Base-by-base conservation (phyloP, 2,113 vertebrate species). In the Pollimyrus isidori region DNA sequence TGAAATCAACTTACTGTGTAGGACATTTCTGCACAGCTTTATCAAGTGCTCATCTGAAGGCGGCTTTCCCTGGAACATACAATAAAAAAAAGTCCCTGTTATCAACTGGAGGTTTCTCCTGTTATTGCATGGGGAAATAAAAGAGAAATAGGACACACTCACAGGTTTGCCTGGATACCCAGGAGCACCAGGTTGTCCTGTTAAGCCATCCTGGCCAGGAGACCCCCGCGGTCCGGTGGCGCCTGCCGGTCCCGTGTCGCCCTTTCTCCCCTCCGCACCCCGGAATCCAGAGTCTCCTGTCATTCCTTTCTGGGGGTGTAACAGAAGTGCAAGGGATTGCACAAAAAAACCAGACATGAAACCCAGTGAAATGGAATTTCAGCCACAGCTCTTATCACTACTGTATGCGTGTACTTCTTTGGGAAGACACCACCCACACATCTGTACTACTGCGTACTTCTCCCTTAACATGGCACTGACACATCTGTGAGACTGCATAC, bases 151-250 rank as follows among this genome's bases (percentile, higher is more conserved):
- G 4, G 30, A 17, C 4, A 39, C 39, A 93, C 95, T 95, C 89
- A 96, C 96, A 46, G 95, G 96, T 92, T 96, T 96, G 21, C 96
- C 96, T 19, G 95, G 95, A 92, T 93, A 93, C 85, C 96, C 96
- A 7, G 95, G 95, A 69, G 93, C 92, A 0, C 96, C 96, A 0
- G 95, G 94, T 87, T 94, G 94, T 21, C 96, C 96, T 0, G 94
- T 94, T 90, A 92, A 90, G 45, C 96, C 95, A 2, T 96, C 94
- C 52, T 93, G 93, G 19, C 95, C 96, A 0, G 93, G 90, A 90
- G 92, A 93, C 46, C 96, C 96, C 80, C 95, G 92, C 11, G 93
- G 93, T 21, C 96, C 96, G 4, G 90, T 88, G 69, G 80, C 15
- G 83, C 96, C 96, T 86, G 86, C 11, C 10, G 95, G 92, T 23